A percentile compares a stretch with the other conserved stretches of the same genome.
These are phyloP conservation scores for Alcis repandata DNA, from an alignment of 2,888 invertebrate species.

Conservation along the genomic window DNA sequence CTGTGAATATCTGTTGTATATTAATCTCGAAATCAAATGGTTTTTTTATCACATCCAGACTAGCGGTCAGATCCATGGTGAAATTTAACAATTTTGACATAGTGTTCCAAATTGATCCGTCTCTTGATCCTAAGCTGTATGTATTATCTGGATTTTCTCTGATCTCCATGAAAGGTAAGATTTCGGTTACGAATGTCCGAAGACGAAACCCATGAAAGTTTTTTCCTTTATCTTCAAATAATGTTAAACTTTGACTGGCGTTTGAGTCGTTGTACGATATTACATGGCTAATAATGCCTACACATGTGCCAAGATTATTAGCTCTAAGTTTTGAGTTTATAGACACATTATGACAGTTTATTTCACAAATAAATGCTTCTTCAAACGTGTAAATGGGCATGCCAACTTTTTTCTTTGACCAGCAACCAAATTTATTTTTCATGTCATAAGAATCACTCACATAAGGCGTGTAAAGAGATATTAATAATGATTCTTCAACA, in stretches of 20 bases:
- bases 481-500: conserved; percentile 43
- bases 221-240: conserved; percentile 68
- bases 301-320: conserved; percentile 69
- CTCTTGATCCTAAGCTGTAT: conserved; percentile 63
- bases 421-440: conserved; percentile 64
- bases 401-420: conserved; percentile 64
- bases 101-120: conserved; percentile 74
- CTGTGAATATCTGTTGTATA: conserved; percentile 66
- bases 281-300: conserved; percentile 61
- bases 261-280: conserved; percentile 52
- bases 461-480: conserved; percentile 65
- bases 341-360: conserved; percentile 66
- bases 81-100: conserved; percentile 73
- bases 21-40: conserved; percentile 67
- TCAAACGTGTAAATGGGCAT: conserved; percentile 60
- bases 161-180: conserved; percentile 66
- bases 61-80: conserved; percentile 65
- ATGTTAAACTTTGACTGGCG: conserved; percentile 43
- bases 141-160: conserved; percentile 57
- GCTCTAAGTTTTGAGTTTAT: conserved; percentile 60
- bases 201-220: conserved; percentile 69
- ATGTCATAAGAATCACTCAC: conserved; percentile 57
- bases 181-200: conserved; percentile 58
- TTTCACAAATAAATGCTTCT: conserved; percentile 64
- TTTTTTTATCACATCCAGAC: conserved; percentile 54